Evolutionary conservation across 2,797 vertebrate species (phyloP).

Genomic region (Enteromius radiatus): DNA sequence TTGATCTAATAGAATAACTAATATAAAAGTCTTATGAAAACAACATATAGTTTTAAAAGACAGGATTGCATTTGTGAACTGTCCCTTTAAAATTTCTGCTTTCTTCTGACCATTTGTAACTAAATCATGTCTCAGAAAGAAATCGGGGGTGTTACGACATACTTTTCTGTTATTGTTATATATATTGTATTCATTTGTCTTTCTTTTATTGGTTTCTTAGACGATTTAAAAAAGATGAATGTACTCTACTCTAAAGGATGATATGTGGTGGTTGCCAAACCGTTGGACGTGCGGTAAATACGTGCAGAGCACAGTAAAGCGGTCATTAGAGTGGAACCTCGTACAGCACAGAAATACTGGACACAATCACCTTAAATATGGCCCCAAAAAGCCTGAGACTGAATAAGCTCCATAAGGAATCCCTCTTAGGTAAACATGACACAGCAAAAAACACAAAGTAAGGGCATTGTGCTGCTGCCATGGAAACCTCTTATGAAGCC

Average conservation of each 20-base stretch:
- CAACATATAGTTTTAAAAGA: neutral
- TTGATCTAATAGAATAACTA: neutral
- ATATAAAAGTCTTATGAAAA: neutral
- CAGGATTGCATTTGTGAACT: neutral
- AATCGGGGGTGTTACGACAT: neutral
- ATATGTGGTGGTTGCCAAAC: conserved; percentile 5
- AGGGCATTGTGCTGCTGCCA: conserved; percentile 40
- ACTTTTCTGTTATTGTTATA: neutral
- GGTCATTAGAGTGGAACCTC: neutral
- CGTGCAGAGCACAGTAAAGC: neutral
- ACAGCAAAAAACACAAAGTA: conserved; percentile 36
- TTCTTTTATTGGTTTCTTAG: neutral
- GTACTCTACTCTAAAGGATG: neutral
- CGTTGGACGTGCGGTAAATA: neutral
- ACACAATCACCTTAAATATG: conserved; percentile 14
- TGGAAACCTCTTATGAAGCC: conserved; percentile 44
- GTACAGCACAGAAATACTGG: conserved; percentile 15
- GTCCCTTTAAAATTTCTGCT: neutral
- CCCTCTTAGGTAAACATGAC: conserved; percentile 40
- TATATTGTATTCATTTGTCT: neutral
- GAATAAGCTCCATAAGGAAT: conserved; percentile 26
- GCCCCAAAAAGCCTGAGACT: neutral
- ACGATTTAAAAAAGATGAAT: neutral
- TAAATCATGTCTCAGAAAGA: neutral
- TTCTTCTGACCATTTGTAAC: neutral